Base-by-base conservation (phyloP, 2,888 invertebrate species). In the Lasius platythorax region DNA sequence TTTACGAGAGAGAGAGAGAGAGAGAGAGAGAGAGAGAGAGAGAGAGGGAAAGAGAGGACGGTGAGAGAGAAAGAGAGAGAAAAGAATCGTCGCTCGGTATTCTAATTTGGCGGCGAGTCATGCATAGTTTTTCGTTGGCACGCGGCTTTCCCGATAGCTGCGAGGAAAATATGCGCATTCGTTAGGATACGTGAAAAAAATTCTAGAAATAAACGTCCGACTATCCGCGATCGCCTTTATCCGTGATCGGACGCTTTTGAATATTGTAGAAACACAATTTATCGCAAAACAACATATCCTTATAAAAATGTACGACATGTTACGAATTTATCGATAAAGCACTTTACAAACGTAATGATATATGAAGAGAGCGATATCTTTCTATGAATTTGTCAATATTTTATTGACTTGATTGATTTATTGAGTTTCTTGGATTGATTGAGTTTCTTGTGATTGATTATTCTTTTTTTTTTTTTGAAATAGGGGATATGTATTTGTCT, bases 131-230 rank as follows among this genome's bases (percentile, higher is more conserved):
- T 70, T 79, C 70, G 81, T 43, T 53, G 72, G 76, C 83, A 82
- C 83, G 82, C 78, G 81, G 85, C 82, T 86, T 76, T 82, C 73
- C 81, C 56, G 43, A 33, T 58, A 61, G 61, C 61, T 66, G 61
- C 68, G 73, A 56, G 82, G 50, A 84, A 88, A 90, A 88, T 90
- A 90, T 90, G 90, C 87, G 88, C 90, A 85, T 87, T 85, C 74
- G 85, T 74, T 87, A 53, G n/a, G 82, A 56, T 40, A 70, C n/a
- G 79, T 33, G 70, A 87, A 85, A 89, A 89, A 88, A 89, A 82
- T 72, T 66, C n/a, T 43, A 46, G 74, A 90, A 87, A 88, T 90
- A 88, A 87, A 78, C 85, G 81, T 67, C 63, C 72, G 74, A 37
- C n/a, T 23, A 18, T 64, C 11, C 8, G 66, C 33, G 15, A 81